Conservation (phyloP, 2,113 vertebrate genomes). For the Meleagris gallopavo region DNA sequence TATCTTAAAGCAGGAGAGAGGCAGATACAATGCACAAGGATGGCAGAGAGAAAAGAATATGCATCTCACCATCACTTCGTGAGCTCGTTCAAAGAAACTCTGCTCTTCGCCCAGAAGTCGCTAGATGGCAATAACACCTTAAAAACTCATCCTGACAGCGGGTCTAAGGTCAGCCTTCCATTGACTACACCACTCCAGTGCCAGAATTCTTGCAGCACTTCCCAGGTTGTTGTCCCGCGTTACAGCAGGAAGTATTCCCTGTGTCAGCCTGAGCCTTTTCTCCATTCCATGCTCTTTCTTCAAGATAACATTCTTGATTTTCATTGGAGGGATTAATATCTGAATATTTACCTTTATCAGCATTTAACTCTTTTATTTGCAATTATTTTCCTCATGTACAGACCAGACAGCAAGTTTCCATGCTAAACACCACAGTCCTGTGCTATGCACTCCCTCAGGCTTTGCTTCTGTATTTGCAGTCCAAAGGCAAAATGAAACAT, state of each 20-base stretch:
- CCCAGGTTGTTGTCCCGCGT: not conserved
- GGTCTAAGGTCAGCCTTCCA: accelerated
- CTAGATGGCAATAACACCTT: constrained; percentile 38
- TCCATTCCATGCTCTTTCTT: not conserved
- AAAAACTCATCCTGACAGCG: not conserved
- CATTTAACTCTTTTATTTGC: not conserved
- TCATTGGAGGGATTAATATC: not conserved
- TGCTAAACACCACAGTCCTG: not conserved
- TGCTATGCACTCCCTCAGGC: not conserved
- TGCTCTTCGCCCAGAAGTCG: not conserved
- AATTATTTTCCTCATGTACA: not conserved
- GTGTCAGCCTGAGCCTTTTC: not conserved
- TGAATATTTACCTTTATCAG: not conserved
- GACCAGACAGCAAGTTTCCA: not conserved
- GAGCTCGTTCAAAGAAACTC: not conserved
- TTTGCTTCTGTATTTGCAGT: not conserved
- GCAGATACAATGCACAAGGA: not conserved
- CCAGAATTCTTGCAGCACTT: not conserved
- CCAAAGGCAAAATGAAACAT: not conserved
- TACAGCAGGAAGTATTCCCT: not conserved
- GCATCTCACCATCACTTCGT: accelerated
- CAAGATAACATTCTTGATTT: not conserved
- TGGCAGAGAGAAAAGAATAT: not conserved
- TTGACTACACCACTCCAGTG: accelerated
- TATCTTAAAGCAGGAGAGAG: not conserved